Evolutionary conservation across 1,140 invertebrate species (phyloP), one percentile per base, ranked within the genome.

Genomic region (Andricus grossulariae): DNA sequence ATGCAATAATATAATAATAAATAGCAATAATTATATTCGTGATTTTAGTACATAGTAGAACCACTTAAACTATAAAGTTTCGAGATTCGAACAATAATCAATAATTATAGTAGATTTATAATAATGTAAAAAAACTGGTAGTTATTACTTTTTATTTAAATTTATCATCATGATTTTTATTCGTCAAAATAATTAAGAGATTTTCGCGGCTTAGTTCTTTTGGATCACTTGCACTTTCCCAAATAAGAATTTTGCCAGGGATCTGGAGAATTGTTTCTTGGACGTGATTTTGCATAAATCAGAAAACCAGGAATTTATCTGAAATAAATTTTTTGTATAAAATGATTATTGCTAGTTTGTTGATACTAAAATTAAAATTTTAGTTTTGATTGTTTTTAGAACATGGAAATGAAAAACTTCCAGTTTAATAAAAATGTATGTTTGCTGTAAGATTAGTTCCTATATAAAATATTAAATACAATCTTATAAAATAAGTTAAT

Each of bases 241-340:
- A 8, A 81, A 78, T 49, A 86, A 75, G 76, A 85, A 83, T 66
- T 80, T 78, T 12, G 82, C 79, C 25, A 84, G 21, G 50, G 50
- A 52, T 0, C 75, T 55, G 0, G 83, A 77, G 21, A 86, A 84
- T 13, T 57, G 50, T 71, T 50, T 76, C 45, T 74, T 79, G 11
- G 77, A 16, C 0, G 70, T 75, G 54, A 86, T 83, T 16, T 80
- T 74, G 15, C 78, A 71, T 32, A 84, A 49, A 52, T 86, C 83
- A 1, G 15, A 0, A 18, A 80, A 49, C 84, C 84, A 86, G 18
- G 74, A 60, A 18, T 80, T 80, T 3, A 77, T 73, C 84, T 85
- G 50, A 1, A 73, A 77, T 18, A 13, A 55, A 57, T 71, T 45
- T 45, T 45, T 32, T 32, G 5, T 32, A 32, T 32, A 32, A 32